Evolutionary conservation across 2,113 vertebrate species (phyloP), one percentile per base, ranked within the genome.

Genomic region (Gopherus evgoodei): DNA sequence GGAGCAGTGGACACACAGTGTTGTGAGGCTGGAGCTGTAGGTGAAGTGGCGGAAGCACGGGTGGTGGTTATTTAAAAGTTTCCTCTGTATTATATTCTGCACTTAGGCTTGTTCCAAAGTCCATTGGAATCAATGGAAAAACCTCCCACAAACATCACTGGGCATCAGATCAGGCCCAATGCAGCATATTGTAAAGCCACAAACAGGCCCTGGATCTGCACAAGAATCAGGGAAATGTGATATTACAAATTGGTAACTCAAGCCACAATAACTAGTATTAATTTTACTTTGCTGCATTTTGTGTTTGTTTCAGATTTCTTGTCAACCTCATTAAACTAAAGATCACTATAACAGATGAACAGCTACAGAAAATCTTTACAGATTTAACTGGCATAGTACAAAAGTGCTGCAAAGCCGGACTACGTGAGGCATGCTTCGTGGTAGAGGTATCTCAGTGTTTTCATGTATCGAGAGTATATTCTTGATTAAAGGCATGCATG

Each of bases 301-400:
- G 75, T 21, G 6, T 47, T 78, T 1, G 10, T 79, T 81, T 38
- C 65, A 97, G 97, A 62, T 88, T 96, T 81, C 84, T 97, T 27
- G 90, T 94, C 24, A 42, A 86, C n/a, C 19, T 93, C 14, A 65
- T 97, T 87, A 97, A 91, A 88, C 31, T 31, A 25, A 94, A 88
- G 47, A 75, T 72, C 24, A 49, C 50, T 52, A 16, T 72, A 9
- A 5, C 47, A 4, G 8, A 75, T 0, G 62, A 91, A 11, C 56
- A 83, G 11, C 42, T 90, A 7, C 21, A 1, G 4, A 79, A 90
- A 6, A 1, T 83, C 31, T 11, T 94, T 2, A 62, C 35, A 1
- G 80, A 75, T 65, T 93, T 96, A 19, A 38, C 7, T 1, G 35
- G 35, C 1, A 50, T 50, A 1, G 35, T 76, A 19, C 81, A 87